Percentiles rank a stretch among this genome's conserved stretches.
These are phyloP conservation scores for Peribatodes rhomboidaria DNA, from an alignment of 2,888 invertebrate genomes.

Conservation along the genomic window DNA sequence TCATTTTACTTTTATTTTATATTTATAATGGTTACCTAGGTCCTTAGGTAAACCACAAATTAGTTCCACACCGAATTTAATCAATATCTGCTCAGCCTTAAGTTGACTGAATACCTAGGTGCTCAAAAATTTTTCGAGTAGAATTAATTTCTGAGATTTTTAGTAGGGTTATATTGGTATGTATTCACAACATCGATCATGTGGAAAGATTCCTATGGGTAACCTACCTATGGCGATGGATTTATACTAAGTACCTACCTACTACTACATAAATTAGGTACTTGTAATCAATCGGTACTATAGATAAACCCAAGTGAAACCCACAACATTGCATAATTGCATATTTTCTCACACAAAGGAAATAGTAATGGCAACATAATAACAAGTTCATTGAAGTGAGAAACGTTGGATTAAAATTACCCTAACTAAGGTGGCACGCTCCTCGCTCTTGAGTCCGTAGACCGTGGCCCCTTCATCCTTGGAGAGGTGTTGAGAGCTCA, in stretches of 20 bases:
- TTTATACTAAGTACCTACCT: not conserved
- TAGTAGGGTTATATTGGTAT: not conserved
- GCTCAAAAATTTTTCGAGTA: too few species aligned
- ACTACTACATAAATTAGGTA: not conserved
- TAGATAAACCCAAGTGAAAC: not conserved
- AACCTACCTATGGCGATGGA: not conserved
- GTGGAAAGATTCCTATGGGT: constrained; percentile 3
- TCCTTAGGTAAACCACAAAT: not conserved
- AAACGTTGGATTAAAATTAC: constrained; percentile 48
- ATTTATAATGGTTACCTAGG: too few species aligned
- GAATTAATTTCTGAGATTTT: not conserved
- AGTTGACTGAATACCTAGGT: not conserved
- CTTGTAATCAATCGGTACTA: not conserved
- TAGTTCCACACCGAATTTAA: not conserved
- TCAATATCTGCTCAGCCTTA: not conserved
- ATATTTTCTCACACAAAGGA: constrained; percentile 18
- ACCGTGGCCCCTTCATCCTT: constrained; percentile 82
- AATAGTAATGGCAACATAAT: constrained; percentile 14
- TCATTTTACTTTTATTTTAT: too few species aligned
- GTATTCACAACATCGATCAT: not conserved
- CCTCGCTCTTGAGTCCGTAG: constrained; percentile 81
- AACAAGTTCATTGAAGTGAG: constrained; percentile 15
- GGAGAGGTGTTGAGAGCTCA: constrained; percentile 76
- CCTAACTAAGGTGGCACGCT: constrained; percentile 69
- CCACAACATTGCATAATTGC: not conserved